Base-by-base conservation (phyloP, 2,113 vertebrate genomes). In the Centropus bengalensis region DNA sequence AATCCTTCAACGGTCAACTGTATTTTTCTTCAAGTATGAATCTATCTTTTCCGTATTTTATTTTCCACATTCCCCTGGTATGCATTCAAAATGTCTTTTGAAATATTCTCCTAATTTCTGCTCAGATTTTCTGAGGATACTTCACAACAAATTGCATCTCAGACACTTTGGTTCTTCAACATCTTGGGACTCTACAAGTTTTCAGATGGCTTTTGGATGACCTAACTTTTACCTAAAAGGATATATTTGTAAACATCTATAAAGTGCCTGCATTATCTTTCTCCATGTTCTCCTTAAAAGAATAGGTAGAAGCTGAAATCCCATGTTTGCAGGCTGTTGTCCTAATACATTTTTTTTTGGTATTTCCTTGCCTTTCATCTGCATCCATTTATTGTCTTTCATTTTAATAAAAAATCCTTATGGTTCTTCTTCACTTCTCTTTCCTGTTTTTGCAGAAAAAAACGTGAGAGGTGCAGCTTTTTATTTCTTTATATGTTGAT, bases 401-500 rank as follows among this genome's bases (percentile, higher is more conserved):
- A 15, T 67, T 86, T 89, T 66, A 27, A 15, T 59, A 32, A 28
- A 78, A 71, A 78, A 12, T 4, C 9, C 88, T 75, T 51, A 6
- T 3, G 27, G 28, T 63, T 75, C 13, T 32, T 36, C 36, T 16
- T 52, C 28, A 68, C 28, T 75, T 58, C 33, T 22, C 18, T 76
- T 84, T 76, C 20, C 38, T 60, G 10, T 18, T 69, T 91, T 82
- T 85, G 30, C 14, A 76, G 63, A 60, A 38, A 26, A 54, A 73
- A 5, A 9, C 45, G 8, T 16, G 36, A 36, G 22, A 5, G 8
- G 23, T 58, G 45, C 16, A 77, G n/a, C 8, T 49, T 85, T 40
- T 76, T 59, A 5, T 42, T 52, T 26, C 2, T 59, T 80, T 33
- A 3, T 42, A 10, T 13, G 8, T 30, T 0, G 0, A 28, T 75